Evolutionary conservation across 2,113 vertebrate genomes (phyloP), one percentile per base, ranked within the genome.

Genomic region (rabbit (Oryctolagus cuniculus)): DNA sequence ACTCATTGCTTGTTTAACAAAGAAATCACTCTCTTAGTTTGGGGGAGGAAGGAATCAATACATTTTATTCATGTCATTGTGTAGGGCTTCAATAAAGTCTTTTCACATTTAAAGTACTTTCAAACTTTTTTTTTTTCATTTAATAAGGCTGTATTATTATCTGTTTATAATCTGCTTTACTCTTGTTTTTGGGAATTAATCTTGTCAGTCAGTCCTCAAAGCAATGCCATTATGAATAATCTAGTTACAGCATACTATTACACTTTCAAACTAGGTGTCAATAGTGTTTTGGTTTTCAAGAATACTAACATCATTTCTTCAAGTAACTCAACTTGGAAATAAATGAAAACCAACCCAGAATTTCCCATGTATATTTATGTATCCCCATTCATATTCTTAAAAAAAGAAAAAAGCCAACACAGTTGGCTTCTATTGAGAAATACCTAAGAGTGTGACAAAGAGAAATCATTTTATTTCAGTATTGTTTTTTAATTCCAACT

Each of bases 281-380:
- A 27, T 66, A 10, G 3, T 25, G 27, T 72, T 87, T 67, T 15
- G 5, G 51, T 77, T 84, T 91, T 27, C 36, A 49, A 89, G 86
- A 53, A 90, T 27, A 1, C 61, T n/a, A 66, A 55, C 25, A 44
- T 80, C 55, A 61, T 38, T 89, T 90, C 12, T 19, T 22, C 27
- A 93, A 88, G 69, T 31, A 31, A 15, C 13, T 83, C 17, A 8
- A 75, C 11, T 87, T 84, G 87, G 90, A 92, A 96, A 88, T 21
- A 87, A 84, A n/a, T 73, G 22, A 91, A 83, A 87, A 93, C n/a
- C 82, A 93, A 66, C 29, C 21, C 67, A 63, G 58, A 77, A 90
- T 44, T 67, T 2, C 27, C 34, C 5, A 17, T 83, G 34, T 17
- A 1, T 36, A 53, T 51, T 90, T 94, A 66, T 29, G 9, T 90